phyloP scores from a whole-genome alignment of 2,113 vertebrate genomes.

The Acinonyx jubatus region DNA sequence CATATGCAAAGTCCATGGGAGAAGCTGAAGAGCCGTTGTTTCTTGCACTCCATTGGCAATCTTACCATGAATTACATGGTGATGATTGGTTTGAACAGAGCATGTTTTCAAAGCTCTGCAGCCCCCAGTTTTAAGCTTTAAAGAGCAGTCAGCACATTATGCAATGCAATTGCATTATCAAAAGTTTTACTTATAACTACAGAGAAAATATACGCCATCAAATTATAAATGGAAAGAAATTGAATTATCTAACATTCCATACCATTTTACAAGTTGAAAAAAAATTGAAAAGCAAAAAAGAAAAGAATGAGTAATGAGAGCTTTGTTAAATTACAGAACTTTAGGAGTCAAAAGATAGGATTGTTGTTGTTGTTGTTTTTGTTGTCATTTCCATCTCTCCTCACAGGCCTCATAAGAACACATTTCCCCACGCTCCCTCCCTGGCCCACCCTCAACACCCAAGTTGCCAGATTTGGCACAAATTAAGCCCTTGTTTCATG shows the following conservation, averaged over 20 bases:
- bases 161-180: not conserved
- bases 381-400: not conserved
- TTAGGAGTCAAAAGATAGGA: not conserved
- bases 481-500: not conserved
- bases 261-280: not conserved
- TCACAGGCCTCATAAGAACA: not conserved
- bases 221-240: slow-evolving; percentile 18
- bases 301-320: not conserved
- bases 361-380: not conserved
- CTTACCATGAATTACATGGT: not conserved
- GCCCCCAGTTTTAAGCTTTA: not conserved
- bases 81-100: not conserved
- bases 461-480: not conserved
- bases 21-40: not conserved
- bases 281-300: not conserved
- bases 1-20: not conserved
- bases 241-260: not conserved
- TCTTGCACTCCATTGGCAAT: not conserved
- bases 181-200: not conserved
- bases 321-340: not conserved
- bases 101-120: not conserved
- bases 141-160: not conserved
- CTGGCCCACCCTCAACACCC: not conserved
- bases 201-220: slow-evolving; percentile 19
- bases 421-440: not conserved